Conservation (phyloP, 1,140 invertebrate genomes). For the Megathymus violae region DNA sequence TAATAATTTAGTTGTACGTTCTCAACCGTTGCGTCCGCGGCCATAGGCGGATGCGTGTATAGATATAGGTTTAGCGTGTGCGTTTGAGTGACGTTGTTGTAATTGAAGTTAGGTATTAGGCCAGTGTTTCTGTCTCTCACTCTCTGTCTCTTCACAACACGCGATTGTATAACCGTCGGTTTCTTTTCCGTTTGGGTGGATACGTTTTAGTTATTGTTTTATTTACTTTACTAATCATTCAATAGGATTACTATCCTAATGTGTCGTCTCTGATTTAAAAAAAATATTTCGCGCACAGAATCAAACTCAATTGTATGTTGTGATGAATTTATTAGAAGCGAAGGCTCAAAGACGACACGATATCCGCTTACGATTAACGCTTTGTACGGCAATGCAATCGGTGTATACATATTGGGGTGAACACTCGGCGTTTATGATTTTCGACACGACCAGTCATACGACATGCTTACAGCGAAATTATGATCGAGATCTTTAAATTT, state of each 20-base stretch:
- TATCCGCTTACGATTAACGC: too few species aligned
- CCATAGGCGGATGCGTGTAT: slow-evolving; percentile 41
- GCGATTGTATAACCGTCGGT: slow-evolving; percentile 6
- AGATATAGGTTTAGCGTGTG: slow-evolving; percentile 23
- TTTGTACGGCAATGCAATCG: too few species aligned
- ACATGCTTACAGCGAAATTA: too few species aligned
- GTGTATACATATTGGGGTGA: too few species aligned
- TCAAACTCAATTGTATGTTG: too few species aligned
- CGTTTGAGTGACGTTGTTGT: slow-evolving; percentile 12
- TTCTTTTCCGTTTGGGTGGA: neutral
- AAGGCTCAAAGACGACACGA: too few species aligned
- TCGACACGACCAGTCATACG: too few species aligned
- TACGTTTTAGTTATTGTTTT: neutral
- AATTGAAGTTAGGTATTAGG: slow-evolving; percentile 9
- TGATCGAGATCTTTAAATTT: too few species aligned
- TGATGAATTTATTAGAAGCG: too few species aligned
- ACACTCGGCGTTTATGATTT: too few species aligned
- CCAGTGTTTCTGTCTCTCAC: slow-evolving; percentile 25
- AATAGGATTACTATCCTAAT: too few species aligned
- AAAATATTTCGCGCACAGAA: neutral
- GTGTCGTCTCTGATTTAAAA: neutral
- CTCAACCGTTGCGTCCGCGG: slow-evolving; percentile 29
- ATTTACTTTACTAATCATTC: neutral
- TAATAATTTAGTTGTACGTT: slow-evolving; percentile 8
- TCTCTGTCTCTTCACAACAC: slow-evolving; percentile 18